Conservation (phyloP, 2,797 vertebrate species). For the Alfaro cultratus region DNA sequence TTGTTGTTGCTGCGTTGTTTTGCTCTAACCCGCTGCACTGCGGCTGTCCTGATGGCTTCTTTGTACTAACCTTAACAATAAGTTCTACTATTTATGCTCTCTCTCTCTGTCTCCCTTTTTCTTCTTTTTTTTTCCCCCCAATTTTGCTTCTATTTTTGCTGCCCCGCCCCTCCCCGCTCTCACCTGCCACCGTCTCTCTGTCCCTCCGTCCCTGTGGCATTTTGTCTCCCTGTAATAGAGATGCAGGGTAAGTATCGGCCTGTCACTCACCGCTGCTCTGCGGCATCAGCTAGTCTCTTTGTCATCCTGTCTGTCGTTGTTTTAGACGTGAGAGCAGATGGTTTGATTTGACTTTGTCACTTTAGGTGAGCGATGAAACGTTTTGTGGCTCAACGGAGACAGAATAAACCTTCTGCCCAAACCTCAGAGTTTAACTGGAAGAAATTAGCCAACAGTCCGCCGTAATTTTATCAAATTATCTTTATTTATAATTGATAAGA, state of each 20-base stretch:
- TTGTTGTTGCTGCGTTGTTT: conserved; percentile 64
- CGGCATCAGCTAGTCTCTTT: not conserved
- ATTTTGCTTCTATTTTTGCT: conserved; percentile 52
- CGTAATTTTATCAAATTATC: not conserved
- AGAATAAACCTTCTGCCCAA: not conserved
- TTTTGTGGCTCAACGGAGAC: not conserved
- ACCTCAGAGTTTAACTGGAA: not conserved
- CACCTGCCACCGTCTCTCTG: conserved; percentile 37
- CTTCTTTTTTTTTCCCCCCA: conserved; percentile 13
- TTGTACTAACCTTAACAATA: conserved; percentile 81
- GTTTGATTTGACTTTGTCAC: not conserved
- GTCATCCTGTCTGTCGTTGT: not conserved
- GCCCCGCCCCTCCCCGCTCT: conserved; percentile 35
- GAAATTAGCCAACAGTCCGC: not conserved
- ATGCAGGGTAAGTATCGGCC: conserved; percentile 83
- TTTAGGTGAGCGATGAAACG: conserved; percentile 4
- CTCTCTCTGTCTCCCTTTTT: conserved; percentile 23
- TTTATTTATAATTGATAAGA: not conserved
- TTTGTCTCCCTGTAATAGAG: conserved; percentile 73
- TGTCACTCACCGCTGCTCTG: conserved; percentile 32
- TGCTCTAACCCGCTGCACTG: conserved; percentile 71
- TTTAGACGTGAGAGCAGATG: not conserved
- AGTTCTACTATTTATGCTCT: conserved; percentile 70
- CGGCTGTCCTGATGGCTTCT: conserved; percentile 77
- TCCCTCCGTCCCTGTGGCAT: conserved; percentile 44